Percentiles rank a stretch among this genome's conserved stretches.
These are phyloP conservation scores for Valencia hispanica DNA, from an alignment of 2,797 vertebrate species.

Conservation along the genomic window DNA sequence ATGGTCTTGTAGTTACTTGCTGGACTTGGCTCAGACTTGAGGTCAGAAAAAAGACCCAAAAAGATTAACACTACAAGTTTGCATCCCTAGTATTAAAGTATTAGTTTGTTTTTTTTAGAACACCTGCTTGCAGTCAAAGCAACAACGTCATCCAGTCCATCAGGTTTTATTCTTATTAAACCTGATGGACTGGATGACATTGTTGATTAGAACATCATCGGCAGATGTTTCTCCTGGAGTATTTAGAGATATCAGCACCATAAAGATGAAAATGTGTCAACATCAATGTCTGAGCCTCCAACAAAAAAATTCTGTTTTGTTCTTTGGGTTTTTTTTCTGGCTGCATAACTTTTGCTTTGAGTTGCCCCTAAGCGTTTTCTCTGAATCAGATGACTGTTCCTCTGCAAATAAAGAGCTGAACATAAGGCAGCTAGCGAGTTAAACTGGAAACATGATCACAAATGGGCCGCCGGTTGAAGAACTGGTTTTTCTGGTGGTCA, in stretches of 20 bases:
- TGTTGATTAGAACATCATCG: constrained; percentile 19
- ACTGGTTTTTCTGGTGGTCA: constrained; percentile 45
- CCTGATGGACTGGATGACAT: neutral
- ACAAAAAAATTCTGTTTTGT: constrained; percentile 5
- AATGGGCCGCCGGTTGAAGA: constrained; percentile 28
- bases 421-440: constrained; percentile 49
- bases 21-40: neutral
- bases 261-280: constrained; percentile 16
- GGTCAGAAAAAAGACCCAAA: neutral
- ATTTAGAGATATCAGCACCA: constrained; percentile 20
- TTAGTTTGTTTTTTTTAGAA: neutral
- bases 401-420: constrained; percentile 22
- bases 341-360: constrained; percentile 12
- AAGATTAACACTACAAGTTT: neutral
- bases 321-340: constrained; percentile 13
- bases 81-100: neutral
- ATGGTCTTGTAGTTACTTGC: neutral
- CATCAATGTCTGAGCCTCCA: neutral
- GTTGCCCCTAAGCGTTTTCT: neutral
- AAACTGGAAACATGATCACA: constrained; percentile 57
- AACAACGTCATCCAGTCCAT: no score
- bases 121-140: no score
- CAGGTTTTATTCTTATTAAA: no score
- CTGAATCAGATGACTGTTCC: neutral
- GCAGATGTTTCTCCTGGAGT: constrained; percentile 19